Percentiles rank a stretch among this genome's conserved stretches.
Conservation (phyloP, 2,113 vertebrate genomes). For the Deroptyus accipitrinus region DNA sequence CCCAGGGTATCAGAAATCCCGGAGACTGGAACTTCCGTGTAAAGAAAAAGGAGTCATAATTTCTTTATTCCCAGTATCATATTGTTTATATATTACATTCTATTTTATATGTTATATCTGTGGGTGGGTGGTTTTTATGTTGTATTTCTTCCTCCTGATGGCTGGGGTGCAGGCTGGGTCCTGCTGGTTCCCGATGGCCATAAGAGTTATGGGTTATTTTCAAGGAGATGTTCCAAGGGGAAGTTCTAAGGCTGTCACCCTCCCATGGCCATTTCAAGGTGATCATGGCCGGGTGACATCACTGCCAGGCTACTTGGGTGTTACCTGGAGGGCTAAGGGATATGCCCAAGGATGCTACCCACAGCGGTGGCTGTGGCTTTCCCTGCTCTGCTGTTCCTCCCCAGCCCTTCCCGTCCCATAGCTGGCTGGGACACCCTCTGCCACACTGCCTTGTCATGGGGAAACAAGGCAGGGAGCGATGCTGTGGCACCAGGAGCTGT, state of each 20-base stretch:
- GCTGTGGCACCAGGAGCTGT: not conserved
- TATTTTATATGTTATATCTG: not conserved
- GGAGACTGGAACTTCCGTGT: not conserved
- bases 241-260: not conserved
- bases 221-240: not conserved
- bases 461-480: not conserved
- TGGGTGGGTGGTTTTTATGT: accelerated
- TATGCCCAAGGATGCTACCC: not conserved
- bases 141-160: not conserved
- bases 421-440: not conserved
- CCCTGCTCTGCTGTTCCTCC: not conserved
- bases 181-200: not conserved
- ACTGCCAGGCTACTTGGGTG: not conserved
- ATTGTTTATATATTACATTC: not conserved
- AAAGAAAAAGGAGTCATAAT: not conserved
- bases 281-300: accelerated
- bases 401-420: not conserved
- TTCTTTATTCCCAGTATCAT: accelerated
- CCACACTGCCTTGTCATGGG: not conserved
- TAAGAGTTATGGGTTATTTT: not conserved
- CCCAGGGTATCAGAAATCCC: not conserved
- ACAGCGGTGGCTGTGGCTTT: not conserved
- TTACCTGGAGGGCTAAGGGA: not conserved
- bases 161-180: not conserved
- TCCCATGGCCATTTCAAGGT: not conserved